Base-by-base conservation (phyloP, 2,888 invertebrate species). In the Acheta domesticus region DNA sequence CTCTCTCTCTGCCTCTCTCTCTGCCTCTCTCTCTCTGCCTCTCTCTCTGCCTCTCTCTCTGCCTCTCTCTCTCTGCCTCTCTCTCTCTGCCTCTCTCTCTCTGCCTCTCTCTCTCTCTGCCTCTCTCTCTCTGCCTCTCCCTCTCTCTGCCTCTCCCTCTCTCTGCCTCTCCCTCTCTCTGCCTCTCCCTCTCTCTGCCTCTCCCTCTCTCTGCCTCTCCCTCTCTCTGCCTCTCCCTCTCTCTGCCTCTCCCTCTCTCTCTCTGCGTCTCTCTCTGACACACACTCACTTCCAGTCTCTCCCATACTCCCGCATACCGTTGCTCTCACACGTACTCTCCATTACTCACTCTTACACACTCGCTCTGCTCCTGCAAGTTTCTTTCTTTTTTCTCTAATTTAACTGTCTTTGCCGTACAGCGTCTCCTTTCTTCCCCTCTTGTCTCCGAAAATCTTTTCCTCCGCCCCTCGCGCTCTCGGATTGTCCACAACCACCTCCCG, bases 171-270 rank as follows among this genome's bases (percentile, higher is more conserved):
- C 14, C n/a, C n/a, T n/a, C n/a, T 20, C 49, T 76, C 50, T 77
- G 48, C 11, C 49, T 78, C 49, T 77, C 76, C 48, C 21, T 21
- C n/a, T 49, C 74, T 73, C 48, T 49, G 23, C 75, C 48, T 80
- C 79, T 80, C 79, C n/a, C n/a, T 76, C 23, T 23, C 2, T 23
- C 23, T 23, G 23, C 2, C 2, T n/a, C n/a, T n/a, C n/a, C n/a
- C n/a, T 49, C 76, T 79, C 74, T 80, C 78, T 81, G 79, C 80
- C 79, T 78, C 75, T 48, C 81, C 77, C 76, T 48, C 79, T 77
- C 2, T 23, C 23, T 23, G 23, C 2, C 49, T 76, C 76, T 74
- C 48, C 78, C 80, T 48, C 82, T 80, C 78, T 79, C 76, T 74
- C 23, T 62, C 50, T 19, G 36, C 20, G 12, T 21, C 36, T n/a